Evolutionary conservation across 2,113 vertebrate genomes (phyloP).

Genomic region (Xenus cinereus): DNA sequence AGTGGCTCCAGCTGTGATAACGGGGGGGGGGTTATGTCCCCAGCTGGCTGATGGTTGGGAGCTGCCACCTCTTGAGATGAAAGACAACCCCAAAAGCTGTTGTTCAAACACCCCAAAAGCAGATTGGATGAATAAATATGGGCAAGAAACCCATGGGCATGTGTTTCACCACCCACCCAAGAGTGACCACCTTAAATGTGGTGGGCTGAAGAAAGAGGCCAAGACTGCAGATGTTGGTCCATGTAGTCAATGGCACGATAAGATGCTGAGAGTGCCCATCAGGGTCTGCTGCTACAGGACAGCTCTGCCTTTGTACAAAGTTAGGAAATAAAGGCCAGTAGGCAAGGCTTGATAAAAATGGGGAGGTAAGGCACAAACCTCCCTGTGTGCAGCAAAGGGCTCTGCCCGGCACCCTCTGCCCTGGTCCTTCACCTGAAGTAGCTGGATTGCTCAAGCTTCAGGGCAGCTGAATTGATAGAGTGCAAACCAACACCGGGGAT

Average conservation of each 20-base stretch:
- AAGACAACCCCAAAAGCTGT: background rate
- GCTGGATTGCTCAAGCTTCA: background rate
- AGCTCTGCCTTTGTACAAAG: background rate
- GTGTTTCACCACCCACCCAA: background rate
- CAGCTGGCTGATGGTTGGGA: background rate
- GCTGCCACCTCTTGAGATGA: background rate
- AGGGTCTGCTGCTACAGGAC: background rate
- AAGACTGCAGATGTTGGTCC: background rate
- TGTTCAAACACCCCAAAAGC: background rate
- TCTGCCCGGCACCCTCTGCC: background rate
- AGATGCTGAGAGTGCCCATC: background rate
- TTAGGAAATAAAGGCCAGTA: background rate
- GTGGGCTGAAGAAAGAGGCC: background rate
- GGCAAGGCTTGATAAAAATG: background rate
- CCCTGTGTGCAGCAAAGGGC: background rate
- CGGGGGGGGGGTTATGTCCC: background rate
- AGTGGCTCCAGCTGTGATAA: background rate
- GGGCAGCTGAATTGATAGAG: background rate
- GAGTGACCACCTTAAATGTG: background rate
- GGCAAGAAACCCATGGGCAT: background rate
- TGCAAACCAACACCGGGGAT: background rate
- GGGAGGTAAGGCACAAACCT: background rate
- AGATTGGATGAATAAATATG: background rate
- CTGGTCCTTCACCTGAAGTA: background rate
- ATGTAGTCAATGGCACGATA: background rate